A percentile compares a stretch with the other conserved stretches of the same genome.
Evolutionary conservation across 2,113 vertebrate species (phyloP).

Genomic region (Acanthisitta chloris): DNA sequence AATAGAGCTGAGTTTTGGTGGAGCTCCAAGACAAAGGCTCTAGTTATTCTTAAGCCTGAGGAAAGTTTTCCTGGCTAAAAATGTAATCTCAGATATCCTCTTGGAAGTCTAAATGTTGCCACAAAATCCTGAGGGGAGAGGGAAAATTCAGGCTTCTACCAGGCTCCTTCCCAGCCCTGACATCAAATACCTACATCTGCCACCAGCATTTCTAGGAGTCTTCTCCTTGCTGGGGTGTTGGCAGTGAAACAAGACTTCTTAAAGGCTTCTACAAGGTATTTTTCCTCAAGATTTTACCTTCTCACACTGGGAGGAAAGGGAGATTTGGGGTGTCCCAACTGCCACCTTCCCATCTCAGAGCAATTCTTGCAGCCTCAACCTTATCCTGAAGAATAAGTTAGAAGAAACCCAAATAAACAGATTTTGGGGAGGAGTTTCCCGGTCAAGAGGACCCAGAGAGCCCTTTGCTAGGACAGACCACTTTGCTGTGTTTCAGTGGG

Average conservation of each 20-base stretch:
- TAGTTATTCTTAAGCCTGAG: neutral
- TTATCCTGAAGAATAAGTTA: neutral
- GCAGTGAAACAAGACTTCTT: neutral
- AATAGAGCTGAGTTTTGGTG: neutral
- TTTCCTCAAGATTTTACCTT: neutral
- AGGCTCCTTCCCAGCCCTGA: neutral
- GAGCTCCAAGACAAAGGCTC: neutral
- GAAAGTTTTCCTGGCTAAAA: neutral
- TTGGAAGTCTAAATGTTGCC: neutral
- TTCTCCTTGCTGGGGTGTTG: neutral
- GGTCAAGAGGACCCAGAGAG: too few species aligned
- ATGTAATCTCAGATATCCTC: neutral
- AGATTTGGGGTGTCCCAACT: neutral
- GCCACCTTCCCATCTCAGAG: neutral
- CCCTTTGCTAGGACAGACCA: too few species aligned
- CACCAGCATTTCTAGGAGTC: neutral
- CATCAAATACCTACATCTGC: rapidly evolving
- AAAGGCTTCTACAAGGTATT: rapidly evolving
- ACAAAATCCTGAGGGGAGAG: neutral
- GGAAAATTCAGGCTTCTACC: neutral
- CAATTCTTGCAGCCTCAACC: neutral
- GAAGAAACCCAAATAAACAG: too few species aligned
- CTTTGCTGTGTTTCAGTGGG: too few species aligned
- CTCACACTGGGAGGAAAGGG: rapidly evolving
- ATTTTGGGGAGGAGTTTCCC: too few species aligned